Evolutionary conservation across 2,888 invertebrate genomes (phyloP), one percentile per base, ranked within the genome.

Genomic region (Ellobium chinense): DNA sequence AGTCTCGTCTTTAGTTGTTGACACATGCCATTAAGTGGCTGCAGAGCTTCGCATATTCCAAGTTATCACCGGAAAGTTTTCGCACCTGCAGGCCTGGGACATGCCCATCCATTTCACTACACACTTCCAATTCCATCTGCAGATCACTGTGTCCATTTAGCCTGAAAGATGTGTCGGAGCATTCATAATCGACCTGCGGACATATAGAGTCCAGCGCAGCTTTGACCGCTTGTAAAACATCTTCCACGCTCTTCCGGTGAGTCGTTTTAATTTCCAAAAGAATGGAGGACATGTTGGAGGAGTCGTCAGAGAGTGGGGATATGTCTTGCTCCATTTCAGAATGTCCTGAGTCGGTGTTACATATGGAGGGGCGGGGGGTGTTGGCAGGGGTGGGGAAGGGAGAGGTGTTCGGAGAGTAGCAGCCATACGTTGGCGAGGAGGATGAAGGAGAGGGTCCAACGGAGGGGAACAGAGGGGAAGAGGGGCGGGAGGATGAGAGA

Each of bases 61-160:
- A 85, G 60, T 86, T 87, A 83, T 91, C 90, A n/a, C 91, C 91
- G 7, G 91, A 89, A 63, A 91, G 88, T 76, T 88, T 84, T 37
- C 91, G 86, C 21, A 91, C 90, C 73, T 91, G 91, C 54, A 91
- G 78, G 5, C 89, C 88, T 36, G 79, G 82, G 24, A 86, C 88
- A 18, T 87, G 85, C 9, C 87, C 87, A 12, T 86, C 85, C 14
- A 87, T 89, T 39, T 88, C 88, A 66, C 74, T 66, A 34, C 88
- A 88, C 7, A 91, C 89, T 77, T 91, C 89, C 54, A 91, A 84
- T 80, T 91, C 91, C 88, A 91, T 89, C 73, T 89, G 85, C 39
- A 89, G 87, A 60, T 89, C 88, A 75, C 87, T 88, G 73, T 87
- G 85, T 27, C 80, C 80, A 54, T 80, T 80, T 39, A 91, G 81